phyloP scores from a whole-genome alignment of 2,113 vertebrate genomes.

The Lycocorax pyrrhopterus region DNA sequence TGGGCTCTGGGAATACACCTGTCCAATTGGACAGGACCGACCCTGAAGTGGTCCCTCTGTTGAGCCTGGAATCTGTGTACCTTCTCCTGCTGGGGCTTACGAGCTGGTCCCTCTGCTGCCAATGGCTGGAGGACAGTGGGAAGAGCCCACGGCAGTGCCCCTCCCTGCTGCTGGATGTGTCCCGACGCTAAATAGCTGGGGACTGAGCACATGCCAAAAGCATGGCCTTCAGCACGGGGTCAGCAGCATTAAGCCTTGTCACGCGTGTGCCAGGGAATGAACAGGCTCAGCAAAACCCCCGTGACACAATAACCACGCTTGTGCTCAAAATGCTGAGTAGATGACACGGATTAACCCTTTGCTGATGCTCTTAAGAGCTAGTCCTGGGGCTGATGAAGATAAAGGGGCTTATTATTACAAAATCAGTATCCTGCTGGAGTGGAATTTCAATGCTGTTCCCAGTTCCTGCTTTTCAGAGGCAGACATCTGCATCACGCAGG shows the following conservation, averaged over 20 bases:
- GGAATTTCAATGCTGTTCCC: not conserved
- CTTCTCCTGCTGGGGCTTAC: not conserved
- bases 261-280: not conserved
- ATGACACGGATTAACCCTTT: constrained; percentile 28
- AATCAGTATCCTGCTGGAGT: not conserved
- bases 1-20: not conserved
- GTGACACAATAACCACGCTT: not conserved
- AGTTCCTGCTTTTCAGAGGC: not conserved
- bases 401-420: constrained; percentile 27
- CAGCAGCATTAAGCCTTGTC: not conserved
- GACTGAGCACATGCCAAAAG: not conserved
- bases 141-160: not conserved
- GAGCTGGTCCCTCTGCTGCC: accelerated
- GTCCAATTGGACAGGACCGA: accelerated
- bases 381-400: not conserved
- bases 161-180: not conserved
- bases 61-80: accelerated
- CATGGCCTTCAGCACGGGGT: accelerated
- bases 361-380: constrained; percentile 49
- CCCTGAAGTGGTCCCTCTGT: not conserved
- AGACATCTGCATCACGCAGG: accelerated
- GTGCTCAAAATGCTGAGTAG: constrained; percentile 32
- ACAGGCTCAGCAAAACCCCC: not conserved
- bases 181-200: accelerated
- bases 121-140: not conserved